Evolutionary conservation across 2,888 invertebrate species (phyloP).

Genomic region (Phaonia tiefii): DNA sequence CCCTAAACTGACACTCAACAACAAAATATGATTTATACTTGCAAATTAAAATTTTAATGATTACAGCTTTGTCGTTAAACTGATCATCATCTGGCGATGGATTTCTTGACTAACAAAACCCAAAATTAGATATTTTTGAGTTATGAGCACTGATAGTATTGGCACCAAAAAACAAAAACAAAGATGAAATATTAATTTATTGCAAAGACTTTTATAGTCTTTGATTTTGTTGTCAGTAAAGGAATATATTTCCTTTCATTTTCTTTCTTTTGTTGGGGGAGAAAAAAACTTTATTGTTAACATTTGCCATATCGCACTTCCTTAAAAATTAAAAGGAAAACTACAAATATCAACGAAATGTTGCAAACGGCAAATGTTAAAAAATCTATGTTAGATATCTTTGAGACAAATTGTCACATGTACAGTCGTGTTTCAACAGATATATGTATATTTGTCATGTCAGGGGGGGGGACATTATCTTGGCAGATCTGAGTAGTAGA

Average conservation of each 20-base stretch:
- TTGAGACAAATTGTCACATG: constrained; percentile 33
- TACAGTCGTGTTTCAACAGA: neutral
- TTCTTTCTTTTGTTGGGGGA: neutral
- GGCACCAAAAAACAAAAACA: constrained; percentile 1
- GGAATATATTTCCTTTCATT: no score
- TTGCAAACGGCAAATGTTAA: neutral
- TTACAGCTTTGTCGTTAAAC: constrained; percentile 18
- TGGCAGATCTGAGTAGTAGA: constrained; percentile 12
- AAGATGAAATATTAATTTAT: constrained; percentile 17
- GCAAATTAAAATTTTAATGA: constrained; percentile 32
- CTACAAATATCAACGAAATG: no score
- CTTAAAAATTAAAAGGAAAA: constrained; percentile 18
- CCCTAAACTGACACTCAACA: constrained; percentile 5
- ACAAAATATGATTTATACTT: constrained; percentile 5
- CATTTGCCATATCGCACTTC: constrained; percentile 35
- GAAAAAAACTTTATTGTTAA: constrained; percentile 12
- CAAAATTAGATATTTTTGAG: constrained; percentile 25
- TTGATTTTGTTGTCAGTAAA: no score
- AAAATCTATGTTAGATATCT: constrained; percentile 21
- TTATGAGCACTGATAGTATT: constrained; percentile 19
- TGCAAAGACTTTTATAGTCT: no score
- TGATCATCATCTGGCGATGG: neutral
- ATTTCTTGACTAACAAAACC: neutral
- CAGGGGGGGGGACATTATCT: neutral
- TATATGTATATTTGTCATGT: constrained; percentile 12